Conservation (phyloP, 2,888 invertebrate species). For the Patella pellucida region DNA sequence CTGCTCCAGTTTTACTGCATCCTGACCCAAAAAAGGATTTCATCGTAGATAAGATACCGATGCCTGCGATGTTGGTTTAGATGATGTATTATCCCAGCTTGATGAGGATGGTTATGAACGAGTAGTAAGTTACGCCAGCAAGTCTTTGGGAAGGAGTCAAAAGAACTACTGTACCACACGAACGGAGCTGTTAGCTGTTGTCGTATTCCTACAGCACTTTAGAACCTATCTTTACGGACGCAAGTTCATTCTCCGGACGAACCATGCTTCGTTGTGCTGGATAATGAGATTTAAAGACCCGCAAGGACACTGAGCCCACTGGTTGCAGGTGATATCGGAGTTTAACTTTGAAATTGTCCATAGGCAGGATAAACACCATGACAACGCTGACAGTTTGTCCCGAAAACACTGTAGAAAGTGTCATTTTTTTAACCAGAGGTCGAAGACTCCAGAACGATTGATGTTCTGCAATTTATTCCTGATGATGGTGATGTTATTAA, state of each 20-base stretch:
- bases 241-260: slow-evolving; percentile 17
- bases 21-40: neutral
- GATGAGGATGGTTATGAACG: neutral
- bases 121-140: neutral
- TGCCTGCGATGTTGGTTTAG: neutral
- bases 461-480: neutral
- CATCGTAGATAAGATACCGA: neutral
- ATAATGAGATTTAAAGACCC: neutral
- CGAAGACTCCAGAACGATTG: neutral
- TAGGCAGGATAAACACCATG: neutral
- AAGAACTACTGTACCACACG: neutral
- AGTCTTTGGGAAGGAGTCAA: neutral
- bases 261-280: slow-evolving; percentile 14
- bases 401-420: slow-evolving; percentile 10
- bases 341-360: slow-evolving; percentile 24
- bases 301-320: neutral
- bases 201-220: neutral
- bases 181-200: neutral
- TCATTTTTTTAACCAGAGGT: neutral
- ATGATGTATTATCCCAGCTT: neutral
- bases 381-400: slow-evolving; percentile 10
- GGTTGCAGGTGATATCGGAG: slow-evolving; percentile 20
- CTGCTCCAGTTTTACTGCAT: neutral
- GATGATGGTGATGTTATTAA: neutral
- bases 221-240: slow-evolving; percentile 23